These are phyloP conservation scores for Lycaena phlaeas DNA, from an alignment of 2,888 invertebrate species.

Conservation along the genomic window DNA sequence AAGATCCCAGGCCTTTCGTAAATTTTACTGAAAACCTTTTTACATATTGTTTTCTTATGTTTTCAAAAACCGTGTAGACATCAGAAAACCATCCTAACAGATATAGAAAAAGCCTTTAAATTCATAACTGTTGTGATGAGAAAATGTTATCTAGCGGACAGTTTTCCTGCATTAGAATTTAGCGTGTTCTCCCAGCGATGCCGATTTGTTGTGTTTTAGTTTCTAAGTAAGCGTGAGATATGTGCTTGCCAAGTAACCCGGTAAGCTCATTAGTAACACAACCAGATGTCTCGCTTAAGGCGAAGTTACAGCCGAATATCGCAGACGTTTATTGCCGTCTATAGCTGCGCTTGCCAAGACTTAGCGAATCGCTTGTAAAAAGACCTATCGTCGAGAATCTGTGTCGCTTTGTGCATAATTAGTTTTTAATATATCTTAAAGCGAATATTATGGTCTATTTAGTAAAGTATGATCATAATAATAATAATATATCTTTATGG, in stretches of 20 bases:
- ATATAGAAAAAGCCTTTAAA: not conserved
- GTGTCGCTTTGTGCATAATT: too few species aligned
- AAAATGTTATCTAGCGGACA: too few species aligned
- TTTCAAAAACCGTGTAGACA: too few species aligned
- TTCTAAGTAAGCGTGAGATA: constrained; percentile 38
- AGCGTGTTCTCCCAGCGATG: not conserved
- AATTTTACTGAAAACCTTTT: too few species aligned
- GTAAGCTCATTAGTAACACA: constrained; percentile 46
- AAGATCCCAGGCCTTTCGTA: too few species aligned
- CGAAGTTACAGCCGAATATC: constrained; percentile 10
- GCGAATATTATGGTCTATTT: too few species aligned
- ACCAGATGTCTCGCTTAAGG: constrained; percentile 19
- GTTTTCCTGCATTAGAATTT: not conserved
- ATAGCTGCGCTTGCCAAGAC: constrained; percentile 5
- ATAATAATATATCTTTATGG: too few species aligned
- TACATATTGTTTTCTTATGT: too few species aligned
- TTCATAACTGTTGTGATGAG: not conserved
- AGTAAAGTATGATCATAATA: too few species aligned
- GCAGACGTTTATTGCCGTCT: constrained; percentile 7
- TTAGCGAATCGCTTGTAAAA: not conserved
- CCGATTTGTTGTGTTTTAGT: constrained; percentile 32
- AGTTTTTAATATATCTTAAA: too few species aligned
- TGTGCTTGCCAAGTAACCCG: constrained; percentile 45
- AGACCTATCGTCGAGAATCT: too few species aligned
- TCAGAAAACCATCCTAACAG: too few species aligned